Evolutionary conservation across 2,113 vertebrate species (phyloP), one percentile per base, ranked within the genome.

Genomic region (Mormoops blainvillei): DNA sequence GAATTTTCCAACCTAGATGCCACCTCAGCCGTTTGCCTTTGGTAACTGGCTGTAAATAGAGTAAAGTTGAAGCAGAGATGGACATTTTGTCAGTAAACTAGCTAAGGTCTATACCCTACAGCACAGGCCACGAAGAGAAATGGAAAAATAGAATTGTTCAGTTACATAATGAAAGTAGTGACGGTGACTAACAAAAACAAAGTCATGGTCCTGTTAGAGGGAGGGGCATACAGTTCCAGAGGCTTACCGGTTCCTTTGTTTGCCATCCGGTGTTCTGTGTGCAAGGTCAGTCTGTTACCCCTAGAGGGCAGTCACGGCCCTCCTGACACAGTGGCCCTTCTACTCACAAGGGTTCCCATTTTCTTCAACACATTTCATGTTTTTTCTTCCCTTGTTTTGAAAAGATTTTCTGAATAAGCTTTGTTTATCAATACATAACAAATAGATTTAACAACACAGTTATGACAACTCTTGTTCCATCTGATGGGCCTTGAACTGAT

Each of bases 291-390:
- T 0, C 0, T 89, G n/a, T 89, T 65, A 94, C 98, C 98, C 96
- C 98, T 97, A 98, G 98, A 98, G 98, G 98, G 98, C 98, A 98
- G 97, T 93, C 97, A 91, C 87, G 0, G 76, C 38, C 87, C 87
- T 78, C 52, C 83, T 20, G 65, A 38, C 26, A 4, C 63, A 18
- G n/a, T 1, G 0, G 31, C 14, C 50, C 41, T 52, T n/a, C 15
- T 2, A 4, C 26, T 63, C 33, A 0, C 31, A 9, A 19, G 10
- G 68, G 41, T 70, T 65, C 24, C 70, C 58, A 41, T 20, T 56
- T 4, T 19, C 12, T 84, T 56, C 19, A 31, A 38, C 1, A 16
- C 26, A 28, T 2, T 61, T 50, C 7, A 16, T 11, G 52, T 6
- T 68, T 81, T 43, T 54, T 18, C 11, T 70, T 82, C 16, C n/a